Evolutionary conservation across 2,888 invertebrate species (phyloP), one percentile per base, ranked within the genome.

Genomic region (Caenorhabditis imperialis): DNA sequence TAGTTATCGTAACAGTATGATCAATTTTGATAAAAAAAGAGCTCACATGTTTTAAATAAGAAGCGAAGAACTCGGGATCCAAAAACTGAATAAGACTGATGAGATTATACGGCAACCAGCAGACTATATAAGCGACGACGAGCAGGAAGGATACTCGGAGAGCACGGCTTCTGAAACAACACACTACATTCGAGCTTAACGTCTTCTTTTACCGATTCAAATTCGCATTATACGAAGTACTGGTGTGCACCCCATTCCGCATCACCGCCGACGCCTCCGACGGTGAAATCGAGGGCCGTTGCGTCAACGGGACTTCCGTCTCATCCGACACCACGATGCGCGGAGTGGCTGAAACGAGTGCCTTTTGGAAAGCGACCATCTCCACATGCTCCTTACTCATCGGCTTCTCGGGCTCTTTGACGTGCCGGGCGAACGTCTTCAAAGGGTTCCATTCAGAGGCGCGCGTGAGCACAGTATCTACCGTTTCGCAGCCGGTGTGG

Each of bases 31-130:
- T n/a, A n/a, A 42, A 37, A 22, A 5, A 16, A 1, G 10, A 30
- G 40, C 74, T 62, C 18, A 76, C 71, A 57, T 67, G 57, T 40
- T 67, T 67, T 3, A 76, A 18, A 27, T 72, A 48, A 18, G 81
- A 47, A 14, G 57, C 71, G 72, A 84, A 85, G 16, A 82, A 62
- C 20, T 78, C 77, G 14, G 81, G 81, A 53, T 86, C 80, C 40
- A 86, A 48, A 44, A 87, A 77, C 44, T 83, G 83, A 16, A 85
- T 78, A 7, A 87, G 54, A 25, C 81, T 75, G 30, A 86, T 75
- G 2, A 81, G 77, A 58, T 87, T 87, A 70, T 87, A 87, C 5
- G 87, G 87, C 5, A 87, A 77, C 87, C 87, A 87, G 71, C 85
- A 88, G 23, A 85, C 73, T 42, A 87, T 83, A 58, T 87, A 87